phyloP scores from a whole-genome alignment of 2,797 vertebrate species.

The Atherinosoma microstoma region DNA sequence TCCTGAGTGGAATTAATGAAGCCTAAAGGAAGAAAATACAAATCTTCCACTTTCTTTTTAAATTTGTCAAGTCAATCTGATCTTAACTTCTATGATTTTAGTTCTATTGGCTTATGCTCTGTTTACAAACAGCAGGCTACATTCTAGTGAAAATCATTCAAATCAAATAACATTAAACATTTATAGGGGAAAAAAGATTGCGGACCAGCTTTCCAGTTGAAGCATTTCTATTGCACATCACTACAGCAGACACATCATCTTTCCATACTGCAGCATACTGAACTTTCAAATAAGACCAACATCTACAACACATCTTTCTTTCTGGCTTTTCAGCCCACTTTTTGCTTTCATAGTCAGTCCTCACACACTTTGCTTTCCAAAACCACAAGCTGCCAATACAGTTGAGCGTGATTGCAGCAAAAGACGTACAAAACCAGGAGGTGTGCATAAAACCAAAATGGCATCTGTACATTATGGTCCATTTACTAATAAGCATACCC shows the following conservation, averaged over 20 bases:
- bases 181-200: background rate
- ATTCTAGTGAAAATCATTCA: background rate
- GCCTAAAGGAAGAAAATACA: background rate
- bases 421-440: background rate
- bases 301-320: background rate
- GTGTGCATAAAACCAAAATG: background rate
- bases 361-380: background rate
- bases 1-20: background rate
- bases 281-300: background rate
- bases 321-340: no score
- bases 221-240: no score
- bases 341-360: no score
- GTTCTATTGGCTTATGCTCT: background rate
- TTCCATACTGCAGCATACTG: background rate
- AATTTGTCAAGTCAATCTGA: background rate
- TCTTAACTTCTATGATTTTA: background rate
- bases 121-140: background rate
- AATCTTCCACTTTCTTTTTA: background rate
- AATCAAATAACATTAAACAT: background rate
- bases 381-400: conserved; percentile 1
- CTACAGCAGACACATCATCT: background rate
- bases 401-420: conserved; percentile 6
- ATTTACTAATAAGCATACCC: conserved; percentile 35
- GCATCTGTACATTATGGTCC: conserved; percentile 65
- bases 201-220: no score